Base-by-base conservation (phyloP, 2,888 invertebrate species). In the Ceraclea dissimilis region DNA sequence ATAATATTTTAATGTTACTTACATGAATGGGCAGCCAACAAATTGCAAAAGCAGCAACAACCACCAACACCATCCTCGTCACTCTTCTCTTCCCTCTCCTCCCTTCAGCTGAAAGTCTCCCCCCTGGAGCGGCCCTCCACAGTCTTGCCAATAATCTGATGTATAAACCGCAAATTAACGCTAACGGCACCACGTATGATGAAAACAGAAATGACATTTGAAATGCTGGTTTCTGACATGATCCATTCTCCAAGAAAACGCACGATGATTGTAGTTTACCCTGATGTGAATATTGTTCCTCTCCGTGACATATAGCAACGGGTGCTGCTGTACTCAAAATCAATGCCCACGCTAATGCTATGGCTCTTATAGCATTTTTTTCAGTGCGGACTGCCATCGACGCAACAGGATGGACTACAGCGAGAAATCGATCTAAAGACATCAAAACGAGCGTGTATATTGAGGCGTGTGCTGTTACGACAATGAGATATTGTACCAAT, bases 11-110 rank as follows among this genome's bases (percentile, higher is more conserved):
- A 4, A 39, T 5, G 39, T 4, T 54, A 69, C 71, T 79, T 66
- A 93, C 87, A 79, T 94, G 93, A 68, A 96, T 90, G 21, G 96
- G 96, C 66, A 90, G 84, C 95, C 95, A 95, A 74, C 94, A 93
- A 44, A 93, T 80, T 18, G 94, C 93, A 71, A 96, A 96, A 49
- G 92, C 92, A 52, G 91, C 85, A 1, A 94, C 92, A 52, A 94
- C 92, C 52, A 93, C 87, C 59, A 93, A 84, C 18, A 96, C 93
- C 86, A 96, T 87, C 62, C 92, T 80, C 5, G 95, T 96, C 33
- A 94, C 95, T 63, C 93, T 81, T 72, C 88, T 86, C 74, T 91
- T 90, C 60, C 91, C 90, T 62, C 90, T 81, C 60, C 88, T 82
- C 65, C 85, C 86, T 70, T 93, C 92, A 2, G 87, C 88, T 21